Percentiles rank a stretch among this genome's conserved stretches.
Evolutionary conservation across 2,113 vertebrate genomes (phyloP).

Genomic region (Oreotrochilus melanogaster): DNA sequence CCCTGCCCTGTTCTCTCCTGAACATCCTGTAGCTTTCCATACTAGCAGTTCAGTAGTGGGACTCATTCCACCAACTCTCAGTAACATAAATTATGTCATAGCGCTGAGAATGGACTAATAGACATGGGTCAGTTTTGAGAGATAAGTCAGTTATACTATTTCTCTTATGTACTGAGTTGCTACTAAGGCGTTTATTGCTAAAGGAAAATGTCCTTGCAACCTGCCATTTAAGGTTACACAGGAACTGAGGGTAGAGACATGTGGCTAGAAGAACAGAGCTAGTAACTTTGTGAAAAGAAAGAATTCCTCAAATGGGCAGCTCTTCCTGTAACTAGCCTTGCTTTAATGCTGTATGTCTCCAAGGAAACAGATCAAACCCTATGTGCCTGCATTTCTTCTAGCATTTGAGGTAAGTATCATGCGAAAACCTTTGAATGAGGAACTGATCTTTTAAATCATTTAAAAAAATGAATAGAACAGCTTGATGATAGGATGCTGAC

Average conservation of each 20-base stretch:
- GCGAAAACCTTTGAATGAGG: background rate
- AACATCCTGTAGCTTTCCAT: background rate
- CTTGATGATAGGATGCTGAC: background rate
- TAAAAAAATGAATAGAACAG: background rate
- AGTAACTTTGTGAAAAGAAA: background rate
- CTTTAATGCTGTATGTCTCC: background rate
- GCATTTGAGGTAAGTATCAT: background rate
- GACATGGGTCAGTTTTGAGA: background rate
- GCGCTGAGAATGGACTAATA: background rate
- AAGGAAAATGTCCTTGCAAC: background rate
- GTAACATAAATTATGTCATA: background rate
- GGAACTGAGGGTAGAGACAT: fast-evolving
- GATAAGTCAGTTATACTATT: background rate
- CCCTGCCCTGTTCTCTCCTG: background rate
- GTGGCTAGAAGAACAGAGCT: background rate
- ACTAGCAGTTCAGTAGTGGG: background rate
- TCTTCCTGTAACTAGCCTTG: background rate
- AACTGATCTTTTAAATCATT: background rate
- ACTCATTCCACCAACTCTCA: background rate
- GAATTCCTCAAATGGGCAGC: background rate
- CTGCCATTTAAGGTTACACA: background rate
- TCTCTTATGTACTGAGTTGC: background rate
- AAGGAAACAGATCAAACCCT: background rate
- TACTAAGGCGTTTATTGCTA: background rate
- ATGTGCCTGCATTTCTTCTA: background rate